phyloP scores from a whole-genome alignment of 2,113 vertebrate species.

The Lipophrys pholis region DNA sequence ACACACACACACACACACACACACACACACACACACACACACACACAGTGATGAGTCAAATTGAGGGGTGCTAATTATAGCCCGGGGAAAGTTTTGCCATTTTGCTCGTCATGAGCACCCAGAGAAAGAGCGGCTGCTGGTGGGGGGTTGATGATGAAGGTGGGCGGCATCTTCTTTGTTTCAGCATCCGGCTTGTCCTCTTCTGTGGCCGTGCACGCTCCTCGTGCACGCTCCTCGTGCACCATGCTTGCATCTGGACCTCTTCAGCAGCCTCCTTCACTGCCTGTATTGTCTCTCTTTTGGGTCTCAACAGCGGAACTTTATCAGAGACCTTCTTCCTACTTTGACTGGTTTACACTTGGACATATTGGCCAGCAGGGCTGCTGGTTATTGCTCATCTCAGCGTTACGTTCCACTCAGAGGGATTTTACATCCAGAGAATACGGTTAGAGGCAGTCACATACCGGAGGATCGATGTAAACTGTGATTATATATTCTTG shows the following conservation, averaged over 20 bases:
- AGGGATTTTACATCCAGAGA: too few relatives aligned
- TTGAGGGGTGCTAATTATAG: conserved; percentile 80
- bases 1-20: conserved; percentile 29
- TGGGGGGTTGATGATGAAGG: conserved; percentile 35
- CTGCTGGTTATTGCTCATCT: too few relatives aligned
- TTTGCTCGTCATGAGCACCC: conserved; percentile 53
- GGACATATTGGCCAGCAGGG: too few relatives aligned
- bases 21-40: conserved; percentile 22
- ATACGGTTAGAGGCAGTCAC: too few relatives aligned
- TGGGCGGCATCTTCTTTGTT: conserved; percentile 48
- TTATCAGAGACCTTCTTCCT: neutral
- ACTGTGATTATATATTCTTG: too few relatives aligned
- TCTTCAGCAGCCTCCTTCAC: conserved; percentile 32
- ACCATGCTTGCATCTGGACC: conserved; percentile 56
- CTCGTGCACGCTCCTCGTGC: neutral
- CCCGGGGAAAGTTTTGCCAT: conserved; percentile 58
- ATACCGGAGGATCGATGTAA: too few relatives aligned
- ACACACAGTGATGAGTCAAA: conserved; percentile 70
- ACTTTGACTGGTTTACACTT: neutral
- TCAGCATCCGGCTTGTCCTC: conserved; percentile 53
- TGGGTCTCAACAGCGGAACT: neutral
- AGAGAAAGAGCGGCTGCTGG: conserved; percentile 37
- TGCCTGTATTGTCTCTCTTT: conserved; percentile 17
- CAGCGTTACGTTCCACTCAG: too few relatives aligned
- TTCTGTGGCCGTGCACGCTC: conserved; percentile 24